These are phyloP conservation scores for Tylochromis polylepis DNA, from an alignment of 2,113 vertebrate genomes.

Conservation along the genomic window DNA sequence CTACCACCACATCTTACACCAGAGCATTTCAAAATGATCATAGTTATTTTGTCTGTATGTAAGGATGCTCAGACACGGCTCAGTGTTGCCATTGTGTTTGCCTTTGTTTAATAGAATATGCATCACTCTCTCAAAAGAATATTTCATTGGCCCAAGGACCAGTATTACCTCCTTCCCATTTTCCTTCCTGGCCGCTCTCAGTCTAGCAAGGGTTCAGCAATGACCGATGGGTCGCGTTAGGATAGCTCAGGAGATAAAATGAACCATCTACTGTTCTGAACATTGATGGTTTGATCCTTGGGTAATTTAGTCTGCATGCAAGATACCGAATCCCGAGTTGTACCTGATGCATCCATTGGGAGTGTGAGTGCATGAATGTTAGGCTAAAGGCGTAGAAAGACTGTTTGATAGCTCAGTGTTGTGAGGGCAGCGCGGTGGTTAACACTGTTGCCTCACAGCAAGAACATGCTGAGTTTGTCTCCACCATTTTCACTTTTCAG, in stretches of 20 bases:
- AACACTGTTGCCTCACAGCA: no score
- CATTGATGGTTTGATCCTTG: accelerated
- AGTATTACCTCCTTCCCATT: not conserved
- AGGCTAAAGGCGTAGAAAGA: not conserved
- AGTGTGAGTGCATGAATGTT: not conserved
- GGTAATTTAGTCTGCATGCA: not conserved
- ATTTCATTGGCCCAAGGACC: not conserved
- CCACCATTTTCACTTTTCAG: no score
- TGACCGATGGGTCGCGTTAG: not conserved
- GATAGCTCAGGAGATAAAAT: not conserved
- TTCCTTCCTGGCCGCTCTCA: not conserved
- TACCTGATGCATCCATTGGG: not conserved
- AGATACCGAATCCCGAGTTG: not conserved
- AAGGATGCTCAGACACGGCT: not conserved
- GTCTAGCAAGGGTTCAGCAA: not conserved
- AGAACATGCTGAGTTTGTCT: no score
- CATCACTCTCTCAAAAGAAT: accelerated
- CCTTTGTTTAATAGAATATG: not conserved
- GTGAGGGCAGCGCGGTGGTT: no score
- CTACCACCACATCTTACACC: accelerated
- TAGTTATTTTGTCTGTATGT: not conserved
- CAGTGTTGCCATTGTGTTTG: not conserved
- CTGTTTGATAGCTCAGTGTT: no score
- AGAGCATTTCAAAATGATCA: not conserved
- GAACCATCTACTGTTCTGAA: not conserved